Conservation (phyloP, 2,113 vertebrate species). For the Hypanus sabinus region DNA sequence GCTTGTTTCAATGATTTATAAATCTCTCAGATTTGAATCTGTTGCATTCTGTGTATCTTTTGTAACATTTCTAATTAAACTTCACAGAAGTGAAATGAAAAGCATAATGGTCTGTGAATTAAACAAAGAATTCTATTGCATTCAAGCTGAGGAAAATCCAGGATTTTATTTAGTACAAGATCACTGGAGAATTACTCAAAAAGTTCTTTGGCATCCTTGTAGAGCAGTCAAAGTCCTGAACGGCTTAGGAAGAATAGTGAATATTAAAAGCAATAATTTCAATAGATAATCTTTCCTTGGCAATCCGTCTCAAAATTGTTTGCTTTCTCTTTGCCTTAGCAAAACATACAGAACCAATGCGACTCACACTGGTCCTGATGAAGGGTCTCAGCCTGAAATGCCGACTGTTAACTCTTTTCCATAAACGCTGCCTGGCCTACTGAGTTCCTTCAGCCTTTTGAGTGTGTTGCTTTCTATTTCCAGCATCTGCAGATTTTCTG, state of each 20-base stretch:
- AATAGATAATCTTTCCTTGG: no score
- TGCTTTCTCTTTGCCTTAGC: no score
- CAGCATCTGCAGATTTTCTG: no score
- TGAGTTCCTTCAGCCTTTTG: no score
- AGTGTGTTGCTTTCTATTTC: no score
- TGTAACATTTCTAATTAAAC: slow-evolving; percentile 2
- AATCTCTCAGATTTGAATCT: background rate
- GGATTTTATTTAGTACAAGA: background rate
- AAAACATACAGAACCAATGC: no score
- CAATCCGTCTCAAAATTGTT: no score
- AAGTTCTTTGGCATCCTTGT: background rate
- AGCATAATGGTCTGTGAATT: slow-evolving; percentile 5
- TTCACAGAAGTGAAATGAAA: background rate
- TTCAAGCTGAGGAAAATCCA: background rate
- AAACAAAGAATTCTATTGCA: background rate
- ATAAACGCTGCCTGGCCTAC: no score
- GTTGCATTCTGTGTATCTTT: background rate
- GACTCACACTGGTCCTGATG: no score
- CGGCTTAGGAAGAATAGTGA: background rate
- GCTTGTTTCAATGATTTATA: slow-evolving; percentile 5
- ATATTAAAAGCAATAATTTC: background rate
- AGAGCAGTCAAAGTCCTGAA: background rate
- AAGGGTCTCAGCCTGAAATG: no score
- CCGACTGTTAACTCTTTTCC: no score
- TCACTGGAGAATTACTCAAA: background rate